Base-by-base conservation (phyloP, 2,113 vertebrate genomes). In the Alectura lathami region DNA sequence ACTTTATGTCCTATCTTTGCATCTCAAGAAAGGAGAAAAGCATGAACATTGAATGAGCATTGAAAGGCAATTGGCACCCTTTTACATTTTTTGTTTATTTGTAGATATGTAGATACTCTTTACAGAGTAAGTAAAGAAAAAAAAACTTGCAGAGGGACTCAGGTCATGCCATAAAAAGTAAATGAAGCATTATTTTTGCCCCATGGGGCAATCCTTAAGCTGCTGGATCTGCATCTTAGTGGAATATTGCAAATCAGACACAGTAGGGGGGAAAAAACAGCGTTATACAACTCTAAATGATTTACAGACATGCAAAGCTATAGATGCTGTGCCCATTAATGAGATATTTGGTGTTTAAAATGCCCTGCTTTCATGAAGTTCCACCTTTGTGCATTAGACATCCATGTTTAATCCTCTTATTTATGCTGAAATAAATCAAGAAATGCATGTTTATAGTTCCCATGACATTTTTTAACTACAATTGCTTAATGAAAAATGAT, bases 131-230 rank as follows among this genome's bases (percentile, higher is more conserved):
- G 18, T 68, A 94, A 94, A 70, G 70, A 79, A 89, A 53, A 89
- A 53, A 64, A 79, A 89, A 77, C 34, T 93, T 95, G 88, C 92
- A 94, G 68, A 88, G 42, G 13, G 11, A 38, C 70, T 54, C 45
- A 26, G 45, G 48, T 68, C 83, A 64, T 86, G 36, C 51, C 64
- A 86, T 8, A 60, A 74, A 43, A 53, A 87, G 54, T 85, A 94
- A 96, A 88, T 54, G 59, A 73, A 91, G 63, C 64, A 67, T 91
- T 93, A 50, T 92, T 95, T 94, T 89, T 96, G 86, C 72, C 93
- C 85, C 59, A 56, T 63, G 47, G 70, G 51, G n/a, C 82, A 86
- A 94, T 60, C 2, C 3, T 66, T 87, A 75, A 77, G 75, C 51
- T 83, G 23, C 68, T 91, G 82, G 78, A 80, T 91, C 87, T 91